Conservation (phyloP, 2,888 invertebrate species). For the Nephrotoma flavescens region DNA sequence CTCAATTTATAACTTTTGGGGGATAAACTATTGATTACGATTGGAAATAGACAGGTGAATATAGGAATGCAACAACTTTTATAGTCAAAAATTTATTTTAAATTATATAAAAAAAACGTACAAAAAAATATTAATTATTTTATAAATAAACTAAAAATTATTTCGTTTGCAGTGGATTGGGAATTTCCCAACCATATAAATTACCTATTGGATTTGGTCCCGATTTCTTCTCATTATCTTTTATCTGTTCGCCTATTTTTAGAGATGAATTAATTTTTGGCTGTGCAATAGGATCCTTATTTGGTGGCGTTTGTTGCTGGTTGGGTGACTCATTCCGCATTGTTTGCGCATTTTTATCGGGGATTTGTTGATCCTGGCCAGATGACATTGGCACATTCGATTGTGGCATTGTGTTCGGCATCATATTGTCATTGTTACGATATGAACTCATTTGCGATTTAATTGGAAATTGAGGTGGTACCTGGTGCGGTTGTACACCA, state of each 20-base stretch:
- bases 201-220: not conserved
- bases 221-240: not conserved
- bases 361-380: not conserved
- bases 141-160: not conserved
- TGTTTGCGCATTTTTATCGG: not conserved
- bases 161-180: not conserved
- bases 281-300: not conserved
- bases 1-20: not conserved
- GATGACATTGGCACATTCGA: not conserved
- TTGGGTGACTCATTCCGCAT: not conserved
- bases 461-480: not conserved
- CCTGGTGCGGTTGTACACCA: not conserved
- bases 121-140: not conserved
- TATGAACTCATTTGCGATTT: not conserved
- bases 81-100: not conserved
- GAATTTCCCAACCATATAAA: not conserved
- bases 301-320: not conserved
- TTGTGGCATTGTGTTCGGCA: not conserved
- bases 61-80: not conserved
- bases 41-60: not conserved
- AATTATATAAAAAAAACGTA: not conserved
- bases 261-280: not conserved
- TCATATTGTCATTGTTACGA: not conserved
- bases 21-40: not conserved
- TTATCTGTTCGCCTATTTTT: not conserved